Evolutionary conservation across 2,888 invertebrate genomes (phyloP), one percentile per base, ranked within the genome.

Genomic region (Antheraea assamensis): DNA sequence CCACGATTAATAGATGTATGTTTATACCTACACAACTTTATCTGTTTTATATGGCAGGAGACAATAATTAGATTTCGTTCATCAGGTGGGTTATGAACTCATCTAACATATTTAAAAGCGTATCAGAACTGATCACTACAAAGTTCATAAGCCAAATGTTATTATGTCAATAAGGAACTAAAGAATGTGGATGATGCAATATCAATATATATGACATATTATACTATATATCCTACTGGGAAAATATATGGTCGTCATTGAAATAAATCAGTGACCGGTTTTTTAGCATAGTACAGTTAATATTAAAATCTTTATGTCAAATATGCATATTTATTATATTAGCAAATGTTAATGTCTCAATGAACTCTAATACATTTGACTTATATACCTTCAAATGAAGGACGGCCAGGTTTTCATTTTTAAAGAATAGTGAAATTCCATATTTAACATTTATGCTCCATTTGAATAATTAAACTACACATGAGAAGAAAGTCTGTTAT

Each of bases 141-240:
- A 71, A 35, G 42, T 70, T 58, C 74, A 30, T 47, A 68, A 70
- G 47, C 35, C 68, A 68, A 19, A 68, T 68, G 68, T 35, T 68
- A 68, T 13, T 35, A 35, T 68, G n/a, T 35, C 68, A 35, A 35
- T 35, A 35, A 68, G 68, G 68, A 68, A 35, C 3, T 68, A 35
- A 68, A 71, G 71, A 58, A 71, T 31, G 35, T 71, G 58, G 58
- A 35, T 71, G 71, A 71, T 71, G 71, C 55, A 68, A 68, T 35
- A 68, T 27, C 47, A 1, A 21, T 19, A 70, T 24, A 13, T 19
- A 35, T 35, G 35, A n/a, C 68, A 68, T 66, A 27, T 61, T 61
- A 61, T 27, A 61, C 61, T 27, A 61, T 19, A 15, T 27, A 61
- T 64, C 27, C 30, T 30, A 64, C 17, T 10, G 13, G 27, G 61